Evolutionary conservation across 2,797 vertebrate species (phyloP), one percentile per base, ranked within the genome.

Genomic region (Sebastes iracundus): DNA sequence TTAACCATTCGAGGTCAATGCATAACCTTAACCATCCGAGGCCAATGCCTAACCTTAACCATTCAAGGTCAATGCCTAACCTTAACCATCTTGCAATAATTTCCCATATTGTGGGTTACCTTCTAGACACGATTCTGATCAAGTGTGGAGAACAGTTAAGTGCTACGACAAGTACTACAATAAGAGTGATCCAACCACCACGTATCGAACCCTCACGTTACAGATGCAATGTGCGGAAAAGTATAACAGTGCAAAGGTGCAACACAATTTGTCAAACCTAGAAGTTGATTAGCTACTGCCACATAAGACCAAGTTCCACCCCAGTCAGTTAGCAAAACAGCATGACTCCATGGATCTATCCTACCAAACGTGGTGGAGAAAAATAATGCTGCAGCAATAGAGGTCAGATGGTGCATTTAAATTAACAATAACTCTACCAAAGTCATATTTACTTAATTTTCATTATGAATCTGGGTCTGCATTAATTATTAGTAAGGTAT

Each of bases 341-440:
- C 11, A 46, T 16, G 25, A n/a, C 5, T 22, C 25, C 30, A 18
- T 28, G 7, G n/a, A 46, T 56, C 42, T 13, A 33, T 28, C 22
- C 28, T 30, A 35, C 69, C 20, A 22, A 30, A 67, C 5, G 20
- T 25, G 27, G 35, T 16, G 20, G 14, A 81, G 18, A 62, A 32
- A 60, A 60, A 3, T 10, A 33, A 60, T 60, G 3, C 27, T 33
- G 2, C 38, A 52, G 22, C 20, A 63, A 63, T 28, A 22, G 46
- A 62, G 32, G 65, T 62, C 75, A 53, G 75, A 77, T 7, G 4
- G 11, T 66, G 8, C 18, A 72, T 66, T 53, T 60, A 28, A 65
- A 68, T 61, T 13, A 67, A 72, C 62, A 35, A 25, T 13, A 87
- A 85, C 81, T 32, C 28, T 80, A 80, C 49, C 81, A 73, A 59